These are phyloP conservation scores for Himantopus leucocephalus DNA, from an alignment of 2,113 vertebrate genomes.

Conservation along the genomic window DNA sequence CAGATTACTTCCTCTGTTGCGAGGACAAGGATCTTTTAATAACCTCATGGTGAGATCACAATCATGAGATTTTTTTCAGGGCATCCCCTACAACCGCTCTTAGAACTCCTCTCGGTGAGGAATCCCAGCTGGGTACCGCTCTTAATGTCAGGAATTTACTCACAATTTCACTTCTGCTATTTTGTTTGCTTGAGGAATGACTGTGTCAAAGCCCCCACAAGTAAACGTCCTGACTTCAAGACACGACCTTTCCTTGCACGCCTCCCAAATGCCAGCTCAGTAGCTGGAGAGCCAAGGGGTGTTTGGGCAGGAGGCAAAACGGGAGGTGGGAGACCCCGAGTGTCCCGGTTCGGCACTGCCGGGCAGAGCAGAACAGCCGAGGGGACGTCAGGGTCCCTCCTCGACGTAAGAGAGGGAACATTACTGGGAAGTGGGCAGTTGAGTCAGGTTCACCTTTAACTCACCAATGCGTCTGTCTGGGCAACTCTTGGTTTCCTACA, in stretches of 20 bases:
- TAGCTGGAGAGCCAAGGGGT: fast-evolving
- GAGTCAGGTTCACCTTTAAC: background rate
- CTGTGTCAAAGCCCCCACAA: background rate
- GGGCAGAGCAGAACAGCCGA: background rate
- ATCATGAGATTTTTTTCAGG: conserved; percentile 8
- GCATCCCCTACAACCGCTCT: background rate
- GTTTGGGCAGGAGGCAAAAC: background rate
- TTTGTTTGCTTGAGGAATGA: background rate
- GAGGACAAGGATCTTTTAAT: conserved; percentile 11
- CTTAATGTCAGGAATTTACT: conserved; percentile 63
- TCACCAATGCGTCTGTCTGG: background rate
- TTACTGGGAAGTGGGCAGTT: background rate
- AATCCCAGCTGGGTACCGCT: background rate
- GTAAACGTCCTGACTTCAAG: background rate
- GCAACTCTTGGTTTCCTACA: background rate
- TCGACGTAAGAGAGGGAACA: background rate
- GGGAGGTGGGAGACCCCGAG: background rate
- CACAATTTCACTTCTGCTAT: conserved; percentile 31
- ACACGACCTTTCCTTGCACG: background rate
- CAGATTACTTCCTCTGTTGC: background rate
- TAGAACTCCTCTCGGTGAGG: background rate
- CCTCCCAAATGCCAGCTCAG: background rate
- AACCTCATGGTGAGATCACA: conserved; percentile 25
- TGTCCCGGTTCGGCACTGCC: fast-evolving
- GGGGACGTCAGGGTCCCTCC: background rate